phyloP scores from a whole-genome alignment of 1,140 invertebrate species.

The Caenorhabditis inopinata region DNA sequence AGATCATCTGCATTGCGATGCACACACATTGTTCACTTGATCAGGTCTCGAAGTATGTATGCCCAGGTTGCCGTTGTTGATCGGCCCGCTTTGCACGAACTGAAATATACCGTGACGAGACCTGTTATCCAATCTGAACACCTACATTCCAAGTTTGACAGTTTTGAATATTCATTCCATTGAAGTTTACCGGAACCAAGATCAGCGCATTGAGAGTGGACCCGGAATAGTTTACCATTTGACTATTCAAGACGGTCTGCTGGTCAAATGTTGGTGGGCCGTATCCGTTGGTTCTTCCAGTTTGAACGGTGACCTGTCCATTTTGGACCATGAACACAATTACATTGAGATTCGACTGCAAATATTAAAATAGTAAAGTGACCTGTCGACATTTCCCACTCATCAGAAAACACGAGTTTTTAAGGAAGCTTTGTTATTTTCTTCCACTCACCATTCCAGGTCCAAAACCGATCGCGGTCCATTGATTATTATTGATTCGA shows the following conservation, averaged over 20 bases:
- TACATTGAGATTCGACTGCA: not conserved
- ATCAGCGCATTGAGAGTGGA: constrained; percentile 7
- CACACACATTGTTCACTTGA: constrained; percentile 25
- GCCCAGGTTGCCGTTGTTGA: constrained; percentile 2
- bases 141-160: constrained; percentile 28
- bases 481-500: constrained; percentile 5
- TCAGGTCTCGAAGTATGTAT: constrained; percentile 12
- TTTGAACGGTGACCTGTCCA: not conserved
- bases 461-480: constrained; percentile 5
- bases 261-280: not conserved
- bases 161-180: constrained; percentile 22
- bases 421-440: not conserved
- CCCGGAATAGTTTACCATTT: constrained; percentile 1
- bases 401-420: not conserved
- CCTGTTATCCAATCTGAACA: not conserved
- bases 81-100: constrained; percentile 15
- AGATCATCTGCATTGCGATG: not conserved
- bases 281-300: not conserved
- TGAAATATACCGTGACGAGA: not conserved
- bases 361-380: not conserved
- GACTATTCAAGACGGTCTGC: not conserved
- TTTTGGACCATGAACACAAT: not conserved
- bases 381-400: not conserved
- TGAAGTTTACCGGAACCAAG: not conserved
- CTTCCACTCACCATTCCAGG: not conserved